Percentiles rank a stretch among this genome's conserved stretches.
Conservation (phyloP, 2,113 vertebrate species). For the Thamnophis sirtalis region DNA sequence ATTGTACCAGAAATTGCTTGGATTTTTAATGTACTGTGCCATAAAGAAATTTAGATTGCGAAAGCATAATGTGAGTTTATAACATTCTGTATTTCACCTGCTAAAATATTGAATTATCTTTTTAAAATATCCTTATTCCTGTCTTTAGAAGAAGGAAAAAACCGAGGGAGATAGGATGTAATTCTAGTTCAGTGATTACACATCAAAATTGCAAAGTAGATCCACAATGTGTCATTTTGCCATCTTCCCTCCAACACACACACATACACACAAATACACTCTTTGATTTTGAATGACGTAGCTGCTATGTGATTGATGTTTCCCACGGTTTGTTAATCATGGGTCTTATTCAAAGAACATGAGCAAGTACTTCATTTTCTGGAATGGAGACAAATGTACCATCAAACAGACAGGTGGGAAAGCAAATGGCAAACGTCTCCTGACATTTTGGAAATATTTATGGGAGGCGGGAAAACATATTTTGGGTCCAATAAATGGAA, state of each 20-base stretch:
- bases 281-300: not conserved
- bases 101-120: not conserved
- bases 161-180: not conserved
- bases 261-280: no score
- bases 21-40: not conserved
- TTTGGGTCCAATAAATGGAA: not conserved
- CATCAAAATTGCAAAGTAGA: not conserved
- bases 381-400: not conserved
- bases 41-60: constrained; percentile 2
- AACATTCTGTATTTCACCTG: not conserved
- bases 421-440: not conserved
- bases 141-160: not conserved
- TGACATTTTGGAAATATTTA: not conserved
- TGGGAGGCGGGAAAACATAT: not conserved
- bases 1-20: no score
- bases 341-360: not conserved
- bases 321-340: not conserved
- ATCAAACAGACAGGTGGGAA: not conserved
- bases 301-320: not conserved
- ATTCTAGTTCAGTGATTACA: not conserved
- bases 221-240: not conserved
- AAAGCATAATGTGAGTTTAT: not conserved
- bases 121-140: not conserved
- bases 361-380: not conserved
- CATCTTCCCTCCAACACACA: no score